Base-by-base conservation (phyloP, 2,113 vertebrate species). In the Hypocryptadius cinnamomeus region DNA sequence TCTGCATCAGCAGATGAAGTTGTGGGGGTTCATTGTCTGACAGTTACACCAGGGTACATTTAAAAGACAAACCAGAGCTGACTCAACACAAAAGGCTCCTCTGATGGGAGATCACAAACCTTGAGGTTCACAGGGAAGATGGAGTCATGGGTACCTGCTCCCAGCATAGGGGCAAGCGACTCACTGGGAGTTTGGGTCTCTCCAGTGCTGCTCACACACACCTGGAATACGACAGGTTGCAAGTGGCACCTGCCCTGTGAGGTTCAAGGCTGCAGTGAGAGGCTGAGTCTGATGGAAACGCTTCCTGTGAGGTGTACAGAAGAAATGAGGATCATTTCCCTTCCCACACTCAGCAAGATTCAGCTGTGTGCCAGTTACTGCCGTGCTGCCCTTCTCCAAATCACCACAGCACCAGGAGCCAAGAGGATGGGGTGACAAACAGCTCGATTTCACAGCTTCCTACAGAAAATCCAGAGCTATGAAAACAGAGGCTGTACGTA, bases 141-240 rank as follows among this genome's bases (percentile, higher is more conserved):
- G 2, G 48, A 76, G 27, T 9, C 2, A 0, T 0, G 0, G 0
- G 17, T 20, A 8, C 21, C 44, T 13, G 48, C 68, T 30, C 16
- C 5, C 2, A 39, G 45, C 71, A 22, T 5, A 1, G 4, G 13
- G 15, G 6, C n/a, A 30, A 72, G 33, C 0, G 0, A 6, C 35
- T 31, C 4, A 0, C 5, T 1, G 28, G 57, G 63, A 65, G 25
- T 8, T 25, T 5, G 50, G 8, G 48, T 39, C 15, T 1, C 74
- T 7, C n/a, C 27, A 0, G 13, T 30, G 72, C 72, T 59, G 72
- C 78, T 80, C 61, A 6, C 3, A 33, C n/a, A 2, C 69, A 7
- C 4, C 1, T 13, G 66, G 44, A 39, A 27, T 0, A 4, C 0
- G 0, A 8, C 0, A 5, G 7, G 6, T 4, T 8, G 24, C n/a